Percentiles rank a stretch among this genome's conserved stretches.
Conservation (phyloP, 1,140 invertebrate genomes). For the Drosophila orena region DNA sequence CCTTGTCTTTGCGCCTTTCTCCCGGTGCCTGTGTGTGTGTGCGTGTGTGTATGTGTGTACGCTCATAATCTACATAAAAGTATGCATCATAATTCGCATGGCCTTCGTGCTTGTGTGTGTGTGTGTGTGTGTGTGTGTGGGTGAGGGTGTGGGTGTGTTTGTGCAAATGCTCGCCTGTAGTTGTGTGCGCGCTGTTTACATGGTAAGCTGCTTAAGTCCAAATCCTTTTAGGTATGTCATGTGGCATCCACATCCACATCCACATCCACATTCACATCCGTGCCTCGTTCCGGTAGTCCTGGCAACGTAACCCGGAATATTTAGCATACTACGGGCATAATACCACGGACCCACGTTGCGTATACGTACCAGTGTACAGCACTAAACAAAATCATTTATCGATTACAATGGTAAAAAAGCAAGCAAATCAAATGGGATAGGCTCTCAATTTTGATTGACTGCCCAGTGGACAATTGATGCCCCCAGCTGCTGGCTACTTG, state of each 20-base stretch:
- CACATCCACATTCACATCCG: neutral
- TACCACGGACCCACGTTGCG: neutral
- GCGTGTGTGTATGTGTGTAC: constrained; percentile 2
- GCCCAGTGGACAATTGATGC: constrained; percentile 28
- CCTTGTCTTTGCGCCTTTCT: constrained; percentile 10
- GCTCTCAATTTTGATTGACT: constrained; percentile 24
- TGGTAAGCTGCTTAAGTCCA: constrained; percentile 77
- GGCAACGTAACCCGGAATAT: constrained; percentile 66
- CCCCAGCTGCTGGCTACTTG: constrained; percentile 15
- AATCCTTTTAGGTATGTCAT: constrained; percentile 82
- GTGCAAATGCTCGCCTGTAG: constrained; percentile 16
- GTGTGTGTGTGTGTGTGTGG: constrained; percentile 8
- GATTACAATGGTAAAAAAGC: constrained; percentile 54
- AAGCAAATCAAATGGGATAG: constrained; percentile 58
- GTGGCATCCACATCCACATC: constrained; percentile 30
- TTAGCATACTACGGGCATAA: constrained; percentile 49
- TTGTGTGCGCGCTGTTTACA: constrained; percentile 60
- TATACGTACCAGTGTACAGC: constrained; percentile 34
- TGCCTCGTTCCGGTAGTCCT: constrained; percentile 34
- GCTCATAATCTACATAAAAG: constrained; percentile 76
- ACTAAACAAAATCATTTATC: constrained; percentile 81
- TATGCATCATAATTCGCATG: constrained; percentile 64
- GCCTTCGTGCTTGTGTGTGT: constrained; percentile 4
- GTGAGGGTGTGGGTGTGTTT: constrained; percentile 1
- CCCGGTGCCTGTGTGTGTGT: constrained; percentile 6